Base-by-base conservation (phyloP, 2,797 vertebrate species). In the Falco cherrug region DNA sequence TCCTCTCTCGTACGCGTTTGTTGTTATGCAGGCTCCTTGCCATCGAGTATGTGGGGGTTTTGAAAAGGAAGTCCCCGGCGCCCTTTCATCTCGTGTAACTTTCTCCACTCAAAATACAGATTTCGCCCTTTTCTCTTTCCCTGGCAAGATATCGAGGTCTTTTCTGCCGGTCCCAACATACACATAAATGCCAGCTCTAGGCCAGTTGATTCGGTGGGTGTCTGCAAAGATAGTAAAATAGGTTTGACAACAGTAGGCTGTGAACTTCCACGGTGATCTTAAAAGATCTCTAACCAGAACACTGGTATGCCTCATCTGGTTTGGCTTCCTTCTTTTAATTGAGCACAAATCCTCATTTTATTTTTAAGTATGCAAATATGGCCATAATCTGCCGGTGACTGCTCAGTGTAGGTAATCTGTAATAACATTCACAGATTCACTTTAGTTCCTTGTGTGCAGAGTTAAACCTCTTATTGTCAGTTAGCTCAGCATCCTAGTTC, bases 391-490 rank as follows among this genome's bases (percentile, higher is more conserved):
- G 83, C 83, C n/a, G 33, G 85, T 29, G 77, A 45, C 90, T 89
- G 85, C 83, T 84, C 80, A 68, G 69, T 3, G 24, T 94, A 82
- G 85, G 96, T 96, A 90, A 95, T 95, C 95, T 95, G 84, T 84
- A 89, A 65, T 75, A 94, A 86, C 87, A 43, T 43, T 84, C 73
- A n/a, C 76, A 91, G 95, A 95, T 93, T 95, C 93, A 93, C 94
- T 95, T 95, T 47, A 63, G 93, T 95, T 97, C 90, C 80, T 90
- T 87, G 87, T 82, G 91, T 67, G 84, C 45, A 10, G 61, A 88
- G 90, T 92, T 97, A 96, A 95, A 96, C 91, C 94, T 96, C 96
- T 97, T 97, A 96, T 82, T 95, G 94, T 95, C 93, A 70, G 80
- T 91, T 95, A 93, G 95, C 87, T 92, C 91, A 70, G 94, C 92